phyloP scores from a whole-genome alignment of 1,140 invertebrate species.

The Drosophila seguyi region DNA sequence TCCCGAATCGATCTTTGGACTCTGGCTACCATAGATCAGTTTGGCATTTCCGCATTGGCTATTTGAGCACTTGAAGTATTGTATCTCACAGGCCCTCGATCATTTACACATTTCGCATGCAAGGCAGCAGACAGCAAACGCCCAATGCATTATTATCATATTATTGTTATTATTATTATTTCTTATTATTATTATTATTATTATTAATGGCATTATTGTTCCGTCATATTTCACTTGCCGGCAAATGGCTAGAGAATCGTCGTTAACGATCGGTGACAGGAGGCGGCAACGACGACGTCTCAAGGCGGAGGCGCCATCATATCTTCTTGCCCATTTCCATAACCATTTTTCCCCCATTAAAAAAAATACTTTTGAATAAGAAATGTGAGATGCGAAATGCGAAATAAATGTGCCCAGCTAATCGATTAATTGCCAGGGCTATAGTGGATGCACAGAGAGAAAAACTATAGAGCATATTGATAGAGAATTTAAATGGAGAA shows the following conservation, averaged over 20 bases:
- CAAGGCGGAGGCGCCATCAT: conserved; percentile 8
- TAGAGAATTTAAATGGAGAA: not conserved
- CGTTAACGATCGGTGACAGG: conserved; percentile 45
- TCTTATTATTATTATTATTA: conserved; percentile 44
- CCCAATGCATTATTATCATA: conserved; percentile 57
- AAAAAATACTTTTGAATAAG: conserved; percentile 27
- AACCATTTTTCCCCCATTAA: not conserved
- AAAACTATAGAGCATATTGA: not conserved
- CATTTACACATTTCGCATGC: conserved; percentile 42
- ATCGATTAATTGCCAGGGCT: conserved; percentile 66
- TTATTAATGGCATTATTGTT: conserved; percentile 51
- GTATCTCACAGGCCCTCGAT: conserved; percentile 26
- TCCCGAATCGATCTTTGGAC: conserved; percentile 33
- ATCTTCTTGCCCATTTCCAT: conserved; percentile 32
- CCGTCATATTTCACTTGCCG: conserved; percentile 53
- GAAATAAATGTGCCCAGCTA: conserved; percentile 46
- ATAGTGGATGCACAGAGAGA: conserved; percentile 3
- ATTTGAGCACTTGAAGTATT: conserved; percentile 2
- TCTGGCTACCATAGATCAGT: conserved; percentile 31
- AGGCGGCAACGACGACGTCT: conserved; percentile 9
- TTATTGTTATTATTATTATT: conserved; percentile 36
- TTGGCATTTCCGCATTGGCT: conserved; percentile 46
- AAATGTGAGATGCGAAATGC: conserved; percentile 27
- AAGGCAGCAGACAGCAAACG: conserved; percentile 41
- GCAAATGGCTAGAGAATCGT: conserved; percentile 36